A percentile compares a stretch with the other conserved stretches of the same genome.
Evolutionary conservation across 2,888 invertebrate genomes (phyloP).

Genomic region (Spisula solida): DNA sequence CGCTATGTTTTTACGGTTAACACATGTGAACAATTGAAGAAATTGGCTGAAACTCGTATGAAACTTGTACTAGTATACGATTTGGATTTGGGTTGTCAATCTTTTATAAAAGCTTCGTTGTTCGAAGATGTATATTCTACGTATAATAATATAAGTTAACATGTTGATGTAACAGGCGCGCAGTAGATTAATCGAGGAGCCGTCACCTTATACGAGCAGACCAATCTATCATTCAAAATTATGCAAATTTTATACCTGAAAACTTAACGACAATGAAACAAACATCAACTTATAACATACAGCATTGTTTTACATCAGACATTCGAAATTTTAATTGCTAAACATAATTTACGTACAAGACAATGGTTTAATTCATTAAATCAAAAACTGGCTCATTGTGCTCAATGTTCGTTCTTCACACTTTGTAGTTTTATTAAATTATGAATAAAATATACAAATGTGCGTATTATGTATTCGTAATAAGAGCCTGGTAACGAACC

Average conservation of each 20-base stretch:
- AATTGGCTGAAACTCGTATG: too few species aligned
- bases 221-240: constrained; percentile 47
- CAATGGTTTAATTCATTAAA: not conserved
- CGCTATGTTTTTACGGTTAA: not conserved
- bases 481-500: too few species aligned
- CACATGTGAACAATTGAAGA: not conserved
- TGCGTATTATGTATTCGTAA: not conserved
- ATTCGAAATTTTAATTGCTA: constrained; percentile 31
- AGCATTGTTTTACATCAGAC: constrained; percentile 29
- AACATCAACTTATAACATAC: constrained; percentile 4
- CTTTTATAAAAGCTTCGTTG: not conserved
- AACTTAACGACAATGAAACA: constrained; percentile 35
- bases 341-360: constrained; percentile 1
- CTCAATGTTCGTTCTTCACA: not conserved
- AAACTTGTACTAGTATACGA: too few species aligned
- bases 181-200: constrained; percentile 15
- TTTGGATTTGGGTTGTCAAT: not conserved
- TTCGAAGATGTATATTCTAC: not conserved
- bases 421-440: not conserved
- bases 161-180: constrained; percentile 33
- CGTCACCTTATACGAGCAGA: constrained; percentile 35
- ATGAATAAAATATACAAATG: not conserved
- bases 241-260: constrained; percentile 53
- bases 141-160: not conserved
- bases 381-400: not conserved